Base-by-base conservation (phyloP, 2,797 vertebrate genomes). In the Enteromius paludinosus region DNA sequence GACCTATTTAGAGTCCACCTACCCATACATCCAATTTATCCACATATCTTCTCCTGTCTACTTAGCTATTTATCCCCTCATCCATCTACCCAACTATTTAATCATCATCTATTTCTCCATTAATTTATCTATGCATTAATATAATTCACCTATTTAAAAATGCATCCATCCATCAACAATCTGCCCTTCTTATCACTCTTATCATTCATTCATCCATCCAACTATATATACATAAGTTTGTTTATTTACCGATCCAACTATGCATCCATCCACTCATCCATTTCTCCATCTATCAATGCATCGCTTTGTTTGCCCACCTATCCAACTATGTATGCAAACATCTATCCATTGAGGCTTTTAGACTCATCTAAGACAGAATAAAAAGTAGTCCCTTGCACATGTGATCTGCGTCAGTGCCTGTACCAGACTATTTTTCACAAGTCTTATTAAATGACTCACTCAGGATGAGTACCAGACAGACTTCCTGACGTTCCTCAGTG, bases 391-490 rank as follows among this genome's bases (percentile, higher is more conserved):
- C 4, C 25, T 8, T 71, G 49, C 30, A 47, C 52, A 61, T 70
- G 35, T 28, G 23, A 61, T n/a, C 65, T 79, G 49, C 49, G 4
- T 69, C 65, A 79, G 10, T 23, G 72, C 6, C 5, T 79, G 49
- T 56, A 15, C 23, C 65, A 6, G 5, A 41, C 23, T 66, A 68
- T 56, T 18, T 59, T 14, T 59, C 33, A 72, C 52, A n/a, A 38
- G 15, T 41, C 17, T 52, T 33, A 30, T 78, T 28, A 35, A 15
- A 66, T 52, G n/a, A 79, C 38, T 47, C 35, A 66, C 64, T 30
- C 15, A 56, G n/a, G 15, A 69, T 18, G 4, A 68, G 15, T 28
- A 61, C 30, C 8, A n/a, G 28, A 52, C 15, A 54, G 23, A 23
- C 35, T 28, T 70, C 38, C 65, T 70, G 17, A 59, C 10, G 17